Conservation (phyloP, 2,797 vertebrate species). For the Urocyon cinereoargenteus region DNA sequence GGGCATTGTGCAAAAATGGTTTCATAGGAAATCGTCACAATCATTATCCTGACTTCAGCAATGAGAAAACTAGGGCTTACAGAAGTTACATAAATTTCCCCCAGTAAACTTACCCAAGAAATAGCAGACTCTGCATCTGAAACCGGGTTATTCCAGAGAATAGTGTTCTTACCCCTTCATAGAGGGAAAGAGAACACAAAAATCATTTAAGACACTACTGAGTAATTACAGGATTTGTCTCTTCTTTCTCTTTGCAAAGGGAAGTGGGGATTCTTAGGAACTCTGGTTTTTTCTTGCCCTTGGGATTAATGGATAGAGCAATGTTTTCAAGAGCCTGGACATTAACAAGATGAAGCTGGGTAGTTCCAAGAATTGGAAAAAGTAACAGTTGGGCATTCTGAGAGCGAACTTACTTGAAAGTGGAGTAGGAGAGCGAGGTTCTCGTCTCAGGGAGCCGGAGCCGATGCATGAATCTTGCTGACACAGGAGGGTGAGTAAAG, state of each 20-base stretch:
- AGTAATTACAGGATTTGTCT: background rate
- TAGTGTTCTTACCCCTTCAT: background rate
- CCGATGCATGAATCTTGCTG: no score
- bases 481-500: no score
- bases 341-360: background rate
- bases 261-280: background rate
- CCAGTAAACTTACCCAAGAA: background rate
- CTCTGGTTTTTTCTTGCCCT: background rate
- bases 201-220: background rate
- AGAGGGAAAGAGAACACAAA: background rate
- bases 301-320: background rate
- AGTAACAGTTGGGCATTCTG: background rate
- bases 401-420: no score
- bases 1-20: background rate
- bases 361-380: background rate
- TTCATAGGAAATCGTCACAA: background rate
- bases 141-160: conserved; percentile 12
- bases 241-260: background rate
- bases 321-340: background rate
- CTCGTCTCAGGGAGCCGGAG: no score
- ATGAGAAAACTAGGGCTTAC: background rate
- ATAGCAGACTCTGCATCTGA: background rate
- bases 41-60: background rate
- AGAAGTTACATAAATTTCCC: background rate
- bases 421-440: no score